Evolutionary conservation across 2,113 vertebrate genomes (phyloP).

Genomic region (Pluvianellus socialis): DNA sequence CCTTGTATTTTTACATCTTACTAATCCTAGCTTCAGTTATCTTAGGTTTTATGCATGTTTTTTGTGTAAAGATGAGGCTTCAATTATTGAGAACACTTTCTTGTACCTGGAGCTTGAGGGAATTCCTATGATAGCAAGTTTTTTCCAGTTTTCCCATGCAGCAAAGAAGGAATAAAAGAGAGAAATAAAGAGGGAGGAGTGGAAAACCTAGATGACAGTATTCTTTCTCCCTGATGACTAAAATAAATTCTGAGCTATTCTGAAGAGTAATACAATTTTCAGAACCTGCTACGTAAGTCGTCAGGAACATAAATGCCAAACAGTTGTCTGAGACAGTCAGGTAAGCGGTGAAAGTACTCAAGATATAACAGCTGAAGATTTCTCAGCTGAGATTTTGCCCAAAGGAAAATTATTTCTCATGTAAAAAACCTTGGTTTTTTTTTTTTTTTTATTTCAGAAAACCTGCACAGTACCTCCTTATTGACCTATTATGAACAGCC

Average conservation of each 20-base stretch:
- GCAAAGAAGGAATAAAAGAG: not conserved
- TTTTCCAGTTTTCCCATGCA: not conserved
- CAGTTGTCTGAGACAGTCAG: not conserved
- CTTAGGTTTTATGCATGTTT: not conserved
- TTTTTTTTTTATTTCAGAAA: not conserved
- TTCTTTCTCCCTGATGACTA: not conserved
- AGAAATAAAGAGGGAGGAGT: not conserved
- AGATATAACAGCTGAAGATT: not conserved
- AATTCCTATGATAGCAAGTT: not conserved
- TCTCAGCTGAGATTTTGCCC: not conserved
- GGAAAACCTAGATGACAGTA: not conserved
- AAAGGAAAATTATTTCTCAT: not conserved
- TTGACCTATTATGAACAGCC: not conserved
- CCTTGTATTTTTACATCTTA: not conserved
- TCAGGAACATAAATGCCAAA: not conserved
- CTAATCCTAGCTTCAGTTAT: not conserved
- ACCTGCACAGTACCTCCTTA: not conserved
- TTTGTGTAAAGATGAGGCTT: not conserved
- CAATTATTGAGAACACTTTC: not conserved
- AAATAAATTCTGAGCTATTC: not conserved
- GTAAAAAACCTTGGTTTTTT: accelerated
- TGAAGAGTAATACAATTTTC: not conserved
- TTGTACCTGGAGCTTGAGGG: not conserved
- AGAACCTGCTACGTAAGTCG: not conserved
- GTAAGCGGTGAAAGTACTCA: not conserved